phyloP scores from a whole-genome alignment of 2,113 vertebrate genomes.

The Myodes glareolus region DNA sequence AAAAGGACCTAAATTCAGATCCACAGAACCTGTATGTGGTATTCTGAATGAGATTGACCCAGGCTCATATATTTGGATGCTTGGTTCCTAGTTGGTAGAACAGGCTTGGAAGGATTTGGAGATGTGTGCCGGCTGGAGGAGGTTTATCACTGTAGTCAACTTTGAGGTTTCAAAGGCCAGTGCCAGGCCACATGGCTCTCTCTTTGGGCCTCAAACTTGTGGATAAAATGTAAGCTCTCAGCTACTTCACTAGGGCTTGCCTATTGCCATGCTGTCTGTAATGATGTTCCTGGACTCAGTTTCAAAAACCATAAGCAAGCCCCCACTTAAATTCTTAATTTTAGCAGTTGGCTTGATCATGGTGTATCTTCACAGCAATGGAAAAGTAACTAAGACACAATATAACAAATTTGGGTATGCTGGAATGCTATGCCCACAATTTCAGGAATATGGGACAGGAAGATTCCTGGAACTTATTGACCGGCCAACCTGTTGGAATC shows the following conservation, averaged over 20 bases:
- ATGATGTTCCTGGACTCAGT: neutral
- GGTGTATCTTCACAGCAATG: neutral
- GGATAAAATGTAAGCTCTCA: neutral
- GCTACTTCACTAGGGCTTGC: neutral
- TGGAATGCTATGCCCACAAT: neutral
- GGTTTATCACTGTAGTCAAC: no score
- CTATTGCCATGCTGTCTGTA: neutral
- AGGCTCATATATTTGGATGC: neutral
- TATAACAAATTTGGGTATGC: neutral
- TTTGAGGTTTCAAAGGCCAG: neutral
- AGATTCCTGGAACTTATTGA: neutral
- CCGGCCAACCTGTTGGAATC: neutral
- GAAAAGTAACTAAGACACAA: neutral
- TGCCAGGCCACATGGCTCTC: no score
- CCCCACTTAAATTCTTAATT: neutral
- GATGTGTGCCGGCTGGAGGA: rapidly evolving
- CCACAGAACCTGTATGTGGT: neutral
- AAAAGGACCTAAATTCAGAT: neutral
- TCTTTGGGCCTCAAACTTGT: neutral
- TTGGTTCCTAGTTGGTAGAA: neutral
- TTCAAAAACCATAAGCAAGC: neutral
- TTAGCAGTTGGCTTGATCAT: neutral
- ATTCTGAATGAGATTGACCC: neutral
- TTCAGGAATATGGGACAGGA: no score
- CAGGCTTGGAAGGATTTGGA: neutral